Evolutionary conservation across 2,797 vertebrate species (phyloP), one percentile per base, ranked within the genome.

Genomic region (Enteromius paludinosus): DNA sequence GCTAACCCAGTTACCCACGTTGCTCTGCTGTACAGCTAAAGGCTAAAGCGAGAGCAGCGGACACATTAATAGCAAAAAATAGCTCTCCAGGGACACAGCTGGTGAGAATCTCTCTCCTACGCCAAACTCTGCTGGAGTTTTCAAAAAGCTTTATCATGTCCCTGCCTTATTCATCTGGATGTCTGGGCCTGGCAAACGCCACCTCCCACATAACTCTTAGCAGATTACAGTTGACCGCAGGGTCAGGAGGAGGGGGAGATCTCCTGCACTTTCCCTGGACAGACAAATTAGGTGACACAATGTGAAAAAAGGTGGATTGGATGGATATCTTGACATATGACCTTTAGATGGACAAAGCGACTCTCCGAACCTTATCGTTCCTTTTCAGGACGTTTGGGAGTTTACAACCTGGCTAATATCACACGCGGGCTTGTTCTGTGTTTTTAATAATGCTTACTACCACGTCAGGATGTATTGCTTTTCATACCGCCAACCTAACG

Each of bases 1-100:
- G 47, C 80, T 86, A 86, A 85, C 87, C 83, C 85, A 86, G 79
- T 85, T 85, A 86, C 84, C 78, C 79, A 56, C 25, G 33, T 30
- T 56, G 68, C 62, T 73, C 66, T 69, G 64, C 72, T 79, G 71
- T 56, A 49, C 78, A 54, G 83, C 85, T 82, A 78, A 83, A 86
- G 83, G 83, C 76, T 83, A 77, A 75, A 85, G 83, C 43, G 61
- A 83, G 80, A 80, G 80, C 62, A 70, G 68, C 15, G 61, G 82
- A 75, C 68, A 75, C 81, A 81, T 85, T 85, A 81, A 81, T 71
- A 80, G 56, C 78, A 78, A 78, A 81, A 82, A 86, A 81, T 71
- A 76, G 78, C 61, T 72, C 86, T 79, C 77, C 1, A 38, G 87
- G 85, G 87, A 84, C 9, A 17, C 43, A 62, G 56, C 70, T 76